Evolutionary conservation across 2,113 vertebrate genomes (phyloP).

Genomic region (Saiga tatarica): DNA sequence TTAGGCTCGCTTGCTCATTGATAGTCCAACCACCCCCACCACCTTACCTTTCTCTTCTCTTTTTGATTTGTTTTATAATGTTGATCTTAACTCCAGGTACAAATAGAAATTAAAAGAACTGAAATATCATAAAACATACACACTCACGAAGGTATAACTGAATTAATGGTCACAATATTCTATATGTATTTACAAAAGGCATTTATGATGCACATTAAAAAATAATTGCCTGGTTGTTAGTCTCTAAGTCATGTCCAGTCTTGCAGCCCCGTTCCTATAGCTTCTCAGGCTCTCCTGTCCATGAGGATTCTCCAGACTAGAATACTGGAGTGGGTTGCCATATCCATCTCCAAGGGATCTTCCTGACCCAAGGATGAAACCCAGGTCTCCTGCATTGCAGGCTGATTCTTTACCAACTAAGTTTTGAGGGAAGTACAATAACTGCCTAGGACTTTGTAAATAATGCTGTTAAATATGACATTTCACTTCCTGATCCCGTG

Average conservation of each 20-base stretch:
- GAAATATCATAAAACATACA: background rate
- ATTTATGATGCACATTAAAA: background rate
- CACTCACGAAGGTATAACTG: background rate
- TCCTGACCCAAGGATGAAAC: background rate
- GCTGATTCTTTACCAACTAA: background rate
- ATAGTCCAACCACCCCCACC: background rate
- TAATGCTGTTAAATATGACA: background rate
- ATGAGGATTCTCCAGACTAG: background rate
- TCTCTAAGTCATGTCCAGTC: background rate
- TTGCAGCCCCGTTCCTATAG: rapidly evolving
- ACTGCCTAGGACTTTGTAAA: background rate
- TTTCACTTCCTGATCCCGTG: background rate
- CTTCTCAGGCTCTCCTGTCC: background rate
- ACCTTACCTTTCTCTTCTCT: background rate
- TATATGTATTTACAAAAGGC: background rate
- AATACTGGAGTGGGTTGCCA: background rate
- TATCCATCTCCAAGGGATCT: background rate
- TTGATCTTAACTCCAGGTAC: background rate
- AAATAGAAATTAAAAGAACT: background rate
- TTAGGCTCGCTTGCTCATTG: background rate
- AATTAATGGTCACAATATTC: background rate
- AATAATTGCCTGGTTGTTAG: background rate
- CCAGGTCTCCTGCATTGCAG: background rate
- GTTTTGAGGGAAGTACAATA: background rate
- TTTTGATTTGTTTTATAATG: background rate